These are phyloP conservation scores for Rhagophthalmus giganteus DNA, from an alignment of 2,888 invertebrate species.

Conservation along the genomic window DNA sequence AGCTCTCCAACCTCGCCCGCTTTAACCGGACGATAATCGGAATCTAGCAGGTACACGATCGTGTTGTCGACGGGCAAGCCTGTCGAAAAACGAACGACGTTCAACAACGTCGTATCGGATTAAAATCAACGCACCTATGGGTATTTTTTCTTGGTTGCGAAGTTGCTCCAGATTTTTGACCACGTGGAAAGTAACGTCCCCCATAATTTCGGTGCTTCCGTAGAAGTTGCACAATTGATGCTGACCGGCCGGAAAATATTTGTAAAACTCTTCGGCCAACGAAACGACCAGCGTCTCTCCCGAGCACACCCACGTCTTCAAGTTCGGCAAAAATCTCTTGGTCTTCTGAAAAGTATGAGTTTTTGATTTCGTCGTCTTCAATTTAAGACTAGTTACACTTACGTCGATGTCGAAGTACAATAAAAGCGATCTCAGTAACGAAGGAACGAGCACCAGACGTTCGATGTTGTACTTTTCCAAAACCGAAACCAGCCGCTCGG, in stretches of 20 bases:
- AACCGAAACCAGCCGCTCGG: slow-evolving; percentile 70
- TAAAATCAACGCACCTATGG: too few relatives aligned
- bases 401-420: slow-evolving; percentile 70
- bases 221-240: slow-evolving; percentile 83
- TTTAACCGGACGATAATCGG: slow-evolving; percentile 71
- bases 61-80: slow-evolving; percentile 81
- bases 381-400: slow-evolving; percentile 22
- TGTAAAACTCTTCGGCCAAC: slow-evolving; percentile 75
- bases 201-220: slow-evolving; percentile 91
- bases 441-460: slow-evolving; percentile 83
- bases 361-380: background rate
- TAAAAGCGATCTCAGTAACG: slow-evolving; percentile 75
- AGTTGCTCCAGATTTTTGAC: slow-evolving; percentile 65
- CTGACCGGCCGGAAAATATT: slow-evolving; percentile 66
- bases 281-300: slow-evolving; percentile 78
- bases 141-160: slow-evolving; percentile 68
- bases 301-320: slow-evolving; percentile 84
- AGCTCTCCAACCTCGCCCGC: slow-evolving; percentile 79
- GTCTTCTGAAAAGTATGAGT: slow-evolving; percentile 44
- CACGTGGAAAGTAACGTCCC: slow-evolving; percentile 81
- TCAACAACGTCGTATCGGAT: too few relatives aligned
- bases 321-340: slow-evolving; percentile 58
- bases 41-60: slow-evolving; percentile 76
- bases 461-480: slow-evolving; percentile 76
- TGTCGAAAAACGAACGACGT: too few relatives aligned